These are phyloP conservation scores for Stictonetta naevosa DNA, from an alignment of 2,113 vertebrate species.

Conservation along the genomic window DNA sequence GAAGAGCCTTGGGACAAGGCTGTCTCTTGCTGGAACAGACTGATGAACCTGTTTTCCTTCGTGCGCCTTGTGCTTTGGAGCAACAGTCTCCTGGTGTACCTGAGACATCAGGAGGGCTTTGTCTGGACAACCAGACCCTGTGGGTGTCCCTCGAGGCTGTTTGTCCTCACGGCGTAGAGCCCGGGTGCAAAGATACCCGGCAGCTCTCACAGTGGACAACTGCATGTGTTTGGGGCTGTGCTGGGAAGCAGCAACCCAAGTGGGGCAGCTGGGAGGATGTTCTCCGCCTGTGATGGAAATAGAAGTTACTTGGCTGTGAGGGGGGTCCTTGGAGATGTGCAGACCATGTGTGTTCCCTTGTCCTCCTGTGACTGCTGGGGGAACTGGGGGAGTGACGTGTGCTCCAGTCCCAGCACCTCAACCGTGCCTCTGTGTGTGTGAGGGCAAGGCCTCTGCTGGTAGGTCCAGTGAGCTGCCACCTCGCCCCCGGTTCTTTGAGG, in stretches of 20 bases:
- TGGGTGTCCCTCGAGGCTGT: not conserved
- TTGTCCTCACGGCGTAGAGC: not conserved
- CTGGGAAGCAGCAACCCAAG: not conserved
- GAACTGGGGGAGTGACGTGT: not conserved
- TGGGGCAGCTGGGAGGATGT: not conserved
- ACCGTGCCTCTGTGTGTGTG: rapidly evolving
- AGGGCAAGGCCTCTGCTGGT: rapidly evolving
- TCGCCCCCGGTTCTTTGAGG: not conserved
- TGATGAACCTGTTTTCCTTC: not conserved
- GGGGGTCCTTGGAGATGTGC: not conserved
- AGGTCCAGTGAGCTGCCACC: not conserved
- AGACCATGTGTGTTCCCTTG: rapidly evolving
- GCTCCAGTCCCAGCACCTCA: too few relatives aligned
- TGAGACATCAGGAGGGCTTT: not conserved
- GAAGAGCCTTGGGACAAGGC: not conserved
- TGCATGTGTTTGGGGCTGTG: not conserved
- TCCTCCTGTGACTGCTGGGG: not conserved
- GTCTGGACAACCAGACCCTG: rapidly evolving
- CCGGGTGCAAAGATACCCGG: not conserved
- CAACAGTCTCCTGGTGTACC: not conserved
- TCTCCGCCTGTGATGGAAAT: not conserved
- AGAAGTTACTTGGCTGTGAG: not conserved
- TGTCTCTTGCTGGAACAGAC: not conserved
- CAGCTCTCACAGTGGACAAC: rapidly evolving
- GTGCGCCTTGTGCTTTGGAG: not conserved